Base-by-base conservation (phyloP, 2,113 vertebrate species). In the Triplophysa siluroides region DNA sequence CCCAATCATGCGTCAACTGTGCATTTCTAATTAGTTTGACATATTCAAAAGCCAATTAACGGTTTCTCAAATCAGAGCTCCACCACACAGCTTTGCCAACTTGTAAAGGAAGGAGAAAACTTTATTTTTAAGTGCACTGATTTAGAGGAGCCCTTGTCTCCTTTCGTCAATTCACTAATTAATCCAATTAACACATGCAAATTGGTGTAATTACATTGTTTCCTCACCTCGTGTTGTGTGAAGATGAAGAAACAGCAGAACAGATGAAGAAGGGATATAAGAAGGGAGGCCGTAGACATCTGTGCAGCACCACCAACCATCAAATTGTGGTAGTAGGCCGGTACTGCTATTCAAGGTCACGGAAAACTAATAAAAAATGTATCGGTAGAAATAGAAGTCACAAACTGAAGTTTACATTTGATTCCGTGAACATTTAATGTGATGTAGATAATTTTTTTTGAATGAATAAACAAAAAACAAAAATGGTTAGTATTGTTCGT, bases 21-120 rank as follows among this genome's bases (percentile, higher is more conserved):
- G 89, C 87, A 86, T 89, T 78, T 68, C 87, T 89, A 88, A 91
- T 90, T 89, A 91, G 87, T 85, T 70, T 81, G 50, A 83, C 78
- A 80, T 89, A 87, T 88, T 86, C 88, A 75, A 85, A 88, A 87
- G 81, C 86, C 85, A 90, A 90, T 91, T 91, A 91, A 82, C 86
- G 76, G 81, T 87, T 79, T 83, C 83, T 83, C 77, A 79, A 87
- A 86, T 79, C 81, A 77, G 76, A 80, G 81, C 79, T 81, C 47
- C 64, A 43, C 78, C 67, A 54, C 56, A 38, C 60, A 62, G 78
- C 47, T 86, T 81, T 80, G 75, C 82, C 79, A 81, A 71, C 80
- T 74, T 81, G 83, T 52, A 66, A 67, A 85, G 61, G 60, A 75
- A 62, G 69, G 60, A 74, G 76, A 81, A 52, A 88, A 84, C 75